Base-by-base conservation (phyloP, 2,888 invertebrate genomes). In the Drosophila nr. perissopoda region DNA sequence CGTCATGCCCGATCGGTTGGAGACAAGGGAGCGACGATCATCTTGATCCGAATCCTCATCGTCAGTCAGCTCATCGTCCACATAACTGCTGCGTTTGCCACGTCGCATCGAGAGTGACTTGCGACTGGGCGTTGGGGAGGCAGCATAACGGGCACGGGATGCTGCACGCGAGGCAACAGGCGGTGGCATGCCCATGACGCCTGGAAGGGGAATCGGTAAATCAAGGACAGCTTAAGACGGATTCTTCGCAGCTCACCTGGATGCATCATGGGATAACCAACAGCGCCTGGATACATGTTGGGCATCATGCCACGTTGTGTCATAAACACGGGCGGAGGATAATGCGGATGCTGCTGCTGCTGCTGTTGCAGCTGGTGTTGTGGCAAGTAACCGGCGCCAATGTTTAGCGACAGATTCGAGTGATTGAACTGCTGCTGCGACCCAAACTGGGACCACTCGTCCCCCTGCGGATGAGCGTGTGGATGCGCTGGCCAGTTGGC, bases 61-160 rank as follows among this genome's bases (percentile, higher is more conserved):
- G 81, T 89, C 94, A 74, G 94, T 94, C 5, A 94, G 93, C 46
- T 94, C 94, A 49, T 94, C 94, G 40, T 94, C 94, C 2, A 90
- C 85, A 53, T 93, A 93, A 63, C 93, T 93, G 65, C 89, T 93
- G 56, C 93, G 92, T 64, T 93, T 92, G 80, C 95, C 92, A 79
- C 95, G 94, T 36, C 94, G 94, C 69, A 95, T 94, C 36, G 94
- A 94, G 88, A 95, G 94, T 0, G 97, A 96, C 79, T 96, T 95
- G 38, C 96, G 94, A 85, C 96, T 96, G 70, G 95, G 94, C 0
- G 96, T 95, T 0, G 96, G 96, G 0, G 96, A 96, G 0, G 94
- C 94, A 4, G 96, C 95, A 38, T 96, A 94, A 10, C 96, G 95
- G 0, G 94, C 93, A 31, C 96, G 94, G 0, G 96, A 95, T 2